Evolutionary conservation across 2,113 vertebrate species (phyloP).

Genomic region (Xiphophorus hellerii): DNA sequence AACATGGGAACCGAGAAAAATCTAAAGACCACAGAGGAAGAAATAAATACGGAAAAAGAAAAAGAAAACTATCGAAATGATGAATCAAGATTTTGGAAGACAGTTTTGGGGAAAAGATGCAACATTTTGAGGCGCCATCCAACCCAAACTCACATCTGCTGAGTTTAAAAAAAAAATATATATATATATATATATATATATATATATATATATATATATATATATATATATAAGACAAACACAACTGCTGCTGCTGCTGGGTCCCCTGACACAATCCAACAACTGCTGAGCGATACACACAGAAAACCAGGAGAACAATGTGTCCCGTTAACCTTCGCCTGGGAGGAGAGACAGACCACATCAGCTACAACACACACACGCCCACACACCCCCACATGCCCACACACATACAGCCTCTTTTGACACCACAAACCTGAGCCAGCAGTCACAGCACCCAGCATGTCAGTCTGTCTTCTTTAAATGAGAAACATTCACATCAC

Average conservation of each 20-base stretch:
- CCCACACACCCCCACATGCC: conserved; percentile 4
- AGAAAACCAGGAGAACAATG: conserved; percentile 24
- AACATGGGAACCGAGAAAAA: background rate
- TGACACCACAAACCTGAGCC: conserved; percentile 7
- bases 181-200: no score
- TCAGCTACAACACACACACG: conserved; percentile 34
- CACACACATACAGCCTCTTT: conserved; percentile 11
- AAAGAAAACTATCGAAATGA: no score
- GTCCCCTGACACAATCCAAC: conserved; percentile 39
- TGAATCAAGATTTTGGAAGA: no score
- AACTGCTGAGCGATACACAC: conserved; percentile 38
- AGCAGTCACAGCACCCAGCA: conserved; percentile 12
- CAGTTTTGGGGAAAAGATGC: background rate
- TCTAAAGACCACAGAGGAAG: no score
- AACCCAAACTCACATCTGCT: conserved; percentile 39
- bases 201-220: no score
- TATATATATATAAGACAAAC: conserved; percentile 9
- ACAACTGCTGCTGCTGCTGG: conserved; percentile 45
- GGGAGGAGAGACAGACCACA: conserved; percentile 16
- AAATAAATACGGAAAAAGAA: no score
- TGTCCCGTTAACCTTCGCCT: conserved; percentile 29
- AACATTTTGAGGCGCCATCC: background rate
- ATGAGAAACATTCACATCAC: background rate
- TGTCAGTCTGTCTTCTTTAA: background rate
- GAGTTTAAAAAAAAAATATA: conserved; percentile 11